Conservation (phyloP, 2,113 vertebrate genomes). For the Odontesthes bonariensis region DNA sequence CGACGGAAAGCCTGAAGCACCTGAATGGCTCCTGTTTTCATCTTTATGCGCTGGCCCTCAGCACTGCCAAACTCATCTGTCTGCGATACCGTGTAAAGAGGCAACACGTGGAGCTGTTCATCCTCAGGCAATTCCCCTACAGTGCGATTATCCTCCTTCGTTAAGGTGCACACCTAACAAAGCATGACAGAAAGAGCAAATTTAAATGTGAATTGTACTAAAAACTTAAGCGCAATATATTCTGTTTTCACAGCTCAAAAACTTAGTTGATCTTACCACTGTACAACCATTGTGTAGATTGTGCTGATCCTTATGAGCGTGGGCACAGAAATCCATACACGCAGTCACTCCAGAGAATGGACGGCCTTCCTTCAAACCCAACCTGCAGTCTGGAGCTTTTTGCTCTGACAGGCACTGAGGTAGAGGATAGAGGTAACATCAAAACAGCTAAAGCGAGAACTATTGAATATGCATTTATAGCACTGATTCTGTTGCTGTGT, state of each 20-base stretch:
- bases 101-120: conserved; percentile 96
- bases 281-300: conserved; percentile 98
- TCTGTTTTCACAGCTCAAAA: neutral
- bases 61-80: conserved; percentile 94
- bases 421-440: conserved; percentile 3
- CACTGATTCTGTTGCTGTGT: neutral
- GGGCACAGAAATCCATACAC: conserved; percentile 99
- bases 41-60: conserved; percentile 92
- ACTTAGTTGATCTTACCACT: conserved; percentile 85
- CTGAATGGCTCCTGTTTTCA: conserved; percentile 93
- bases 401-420: conserved; percentile 89
- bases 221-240: neutral
- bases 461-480: neutral
- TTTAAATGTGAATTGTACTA: neutral
- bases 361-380: conserved; percentile 93
- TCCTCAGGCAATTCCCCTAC: conserved; percentile 91
- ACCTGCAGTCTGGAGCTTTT: conserved; percentile 90
- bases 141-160: conserved; percentile 96
- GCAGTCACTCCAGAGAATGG: conserved; percentile 98
- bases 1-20: conserved; percentile 93
- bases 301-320: conserved; percentile 98
- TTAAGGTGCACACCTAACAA: conserved; percentile 95
- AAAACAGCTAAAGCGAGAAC: neutral
- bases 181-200: neutral
- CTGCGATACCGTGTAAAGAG: conserved; percentile 91